These are phyloP conservation scores for Caenorhabditis remanei DNA, from an alignment of 1,140 invertebrate species.

Conservation along the genomic window DNA sequence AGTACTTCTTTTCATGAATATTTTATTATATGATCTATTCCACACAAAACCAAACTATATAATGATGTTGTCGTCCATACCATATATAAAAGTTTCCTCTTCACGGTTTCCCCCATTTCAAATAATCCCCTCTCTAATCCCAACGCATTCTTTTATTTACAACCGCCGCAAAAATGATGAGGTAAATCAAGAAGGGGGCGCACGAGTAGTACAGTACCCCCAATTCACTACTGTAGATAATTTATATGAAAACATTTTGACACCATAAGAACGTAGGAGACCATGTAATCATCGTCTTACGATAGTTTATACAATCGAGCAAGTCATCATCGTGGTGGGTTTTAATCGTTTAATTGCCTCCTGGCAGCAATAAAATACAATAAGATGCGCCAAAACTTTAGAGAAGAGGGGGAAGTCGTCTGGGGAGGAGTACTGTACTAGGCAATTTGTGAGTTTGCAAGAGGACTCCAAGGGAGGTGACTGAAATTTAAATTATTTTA, in stretches of 20 bases:
- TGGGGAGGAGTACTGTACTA: too few species aligned
- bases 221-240: neutral
- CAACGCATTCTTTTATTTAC: neutral
- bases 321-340: too few species aligned
- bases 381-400: too few species aligned
- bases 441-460: too few species aligned
- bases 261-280: too few species aligned
- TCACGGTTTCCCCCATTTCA: neutral
- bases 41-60: neutral
- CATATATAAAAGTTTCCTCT: neutral
- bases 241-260: neutral
- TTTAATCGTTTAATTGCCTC: too few species aligned
- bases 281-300: constrained; percentile 8
- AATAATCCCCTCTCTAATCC: constrained; percentile 30
- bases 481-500: too few species aligned
- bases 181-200: neutral
- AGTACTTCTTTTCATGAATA: too few species aligned
- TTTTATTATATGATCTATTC: too few species aligned
- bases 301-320: neutral
- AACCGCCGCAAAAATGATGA: neutral
- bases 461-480: too few species aligned
- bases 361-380: too few species aligned
- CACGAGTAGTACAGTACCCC: neutral
- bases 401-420: too few species aligned
- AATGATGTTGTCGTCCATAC: neutral